Percentiles rank a stretch among this genome's conserved stretches.
Conservation (phyloP, 2,113 vertebrate genomes). For the Syngnathus floridae region DNA sequence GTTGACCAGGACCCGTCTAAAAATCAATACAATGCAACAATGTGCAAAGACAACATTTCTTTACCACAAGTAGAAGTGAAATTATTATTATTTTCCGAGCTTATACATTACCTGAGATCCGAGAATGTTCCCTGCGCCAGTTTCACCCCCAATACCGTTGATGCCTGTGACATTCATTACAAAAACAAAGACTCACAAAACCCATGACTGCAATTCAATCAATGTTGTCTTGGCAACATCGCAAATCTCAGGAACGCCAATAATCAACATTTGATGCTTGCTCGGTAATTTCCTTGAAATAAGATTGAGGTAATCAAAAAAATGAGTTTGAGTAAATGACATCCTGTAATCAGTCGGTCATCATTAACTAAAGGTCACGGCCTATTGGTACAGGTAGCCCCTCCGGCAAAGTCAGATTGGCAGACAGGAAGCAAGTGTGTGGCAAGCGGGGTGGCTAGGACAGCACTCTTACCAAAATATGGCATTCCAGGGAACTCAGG, state of each 20-base stretch:
- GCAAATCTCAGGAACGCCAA: background rate
- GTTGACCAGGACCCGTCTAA: slow-evolving; percentile 78
- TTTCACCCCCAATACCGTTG: slow-evolving; percentile 76
- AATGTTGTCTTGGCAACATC: background rate
- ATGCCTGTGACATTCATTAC: slow-evolving; percentile 68
- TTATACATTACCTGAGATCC: slow-evolving; percentile 81
- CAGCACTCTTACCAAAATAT: slow-evolving; percentile 85
- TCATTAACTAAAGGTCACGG: slow-evolving; percentile 38
- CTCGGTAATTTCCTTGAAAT: background rate
- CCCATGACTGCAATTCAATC: background rate
- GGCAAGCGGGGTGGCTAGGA: slow-evolving; percentile 52
- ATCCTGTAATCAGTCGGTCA: background rate
- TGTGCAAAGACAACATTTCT: background rate
- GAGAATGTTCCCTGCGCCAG: slow-evolving; percentile 77
- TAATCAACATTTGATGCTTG: background rate
- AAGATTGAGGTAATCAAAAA: background rate
- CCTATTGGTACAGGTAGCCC: slow-evolving; percentile 72
- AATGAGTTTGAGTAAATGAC: background rate
- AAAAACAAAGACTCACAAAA: slow-evolving; percentile 13
- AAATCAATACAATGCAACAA: background rate
- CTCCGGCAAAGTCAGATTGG: slow-evolving; percentile 70
- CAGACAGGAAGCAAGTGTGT: slow-evolving; percentile 75
- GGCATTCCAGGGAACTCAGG: slow-evolving; percentile 83
- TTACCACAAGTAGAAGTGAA: background rate
- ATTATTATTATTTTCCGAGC: background rate